phyloP scores from a whole-genome alignment of 2,113 vertebrate species.

The Empidonax alnorum region DNA sequence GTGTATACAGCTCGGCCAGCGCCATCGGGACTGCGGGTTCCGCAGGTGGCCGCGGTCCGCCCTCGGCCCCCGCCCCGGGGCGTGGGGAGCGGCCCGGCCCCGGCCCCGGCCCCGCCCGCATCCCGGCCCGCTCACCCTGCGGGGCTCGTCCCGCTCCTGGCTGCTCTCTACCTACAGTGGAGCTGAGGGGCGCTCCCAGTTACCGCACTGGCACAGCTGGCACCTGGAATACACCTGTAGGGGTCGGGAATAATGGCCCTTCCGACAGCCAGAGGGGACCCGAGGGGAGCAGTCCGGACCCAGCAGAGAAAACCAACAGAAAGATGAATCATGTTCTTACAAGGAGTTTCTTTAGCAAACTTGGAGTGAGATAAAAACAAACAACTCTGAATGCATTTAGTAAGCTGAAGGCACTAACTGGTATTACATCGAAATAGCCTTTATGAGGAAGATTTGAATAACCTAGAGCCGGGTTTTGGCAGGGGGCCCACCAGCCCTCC shows the following conservation, averaged over 20 bases:
- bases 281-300: neutral
- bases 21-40: constrained; percentile 71
- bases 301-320: accelerated
- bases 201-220: accelerated
- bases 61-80: neutral
- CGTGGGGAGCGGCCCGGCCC: neutral
- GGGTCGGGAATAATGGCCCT: accelerated
- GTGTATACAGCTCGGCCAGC: constrained; percentile 87
- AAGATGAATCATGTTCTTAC: neutral
- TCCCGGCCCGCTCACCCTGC: accelerated
- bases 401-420: neutral
- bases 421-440: neutral
- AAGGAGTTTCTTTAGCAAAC: neutral
- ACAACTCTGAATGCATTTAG: neutral
- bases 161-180: accelerated
- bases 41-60: neutral
- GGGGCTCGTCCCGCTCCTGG: accelerated
- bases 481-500: neutral
- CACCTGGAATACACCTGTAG: accelerated
- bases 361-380: neutral
- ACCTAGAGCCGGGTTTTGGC: neutral
- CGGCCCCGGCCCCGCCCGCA: neutral
- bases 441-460: neutral
- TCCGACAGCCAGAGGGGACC: accelerated
- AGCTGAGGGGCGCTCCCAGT: accelerated